These are phyloP conservation scores for Cyphomyrmex costatus DNA, from an alignment of 1,140 invertebrate genomes.

Conservation along the genomic window DNA sequence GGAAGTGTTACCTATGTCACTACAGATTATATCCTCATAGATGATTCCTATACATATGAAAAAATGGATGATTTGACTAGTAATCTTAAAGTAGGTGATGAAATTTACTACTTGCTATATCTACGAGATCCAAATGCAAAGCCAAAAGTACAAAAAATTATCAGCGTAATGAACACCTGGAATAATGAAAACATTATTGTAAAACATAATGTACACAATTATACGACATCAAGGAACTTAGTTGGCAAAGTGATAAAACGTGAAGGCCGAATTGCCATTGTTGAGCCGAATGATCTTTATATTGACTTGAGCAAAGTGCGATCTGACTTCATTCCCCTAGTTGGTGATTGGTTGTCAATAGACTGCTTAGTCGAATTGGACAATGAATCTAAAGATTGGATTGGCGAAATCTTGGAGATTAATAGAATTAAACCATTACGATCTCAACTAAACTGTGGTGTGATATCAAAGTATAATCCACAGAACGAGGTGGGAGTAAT, in stretches of 20 bases:
- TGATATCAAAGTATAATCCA: slow-evolving; percentile 87
- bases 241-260: slow-evolving; percentile 87
- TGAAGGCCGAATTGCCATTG: slow-evolving; percentile 85
- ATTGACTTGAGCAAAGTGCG: slow-evolving; percentile 88
- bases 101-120: slow-evolving; percentile 79
- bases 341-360: slow-evolving; percentile 90
- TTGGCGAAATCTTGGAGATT: slow-evolving; percentile 88
- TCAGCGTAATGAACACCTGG: slow-evolving; percentile 74
- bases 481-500: slow-evolving; percentile 85
- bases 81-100: slow-evolving; percentile 76
- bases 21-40: slow-evolving; percentile 76
- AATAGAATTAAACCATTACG: slow-evolving; percentile 87
- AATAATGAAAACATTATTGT: slow-evolving; percentile 53
- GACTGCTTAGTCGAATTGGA: slow-evolving; percentile 87
- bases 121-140: slow-evolving; percentile 70
- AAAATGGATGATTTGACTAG: slow-evolving; percentile 41
- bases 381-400: slow-evolving; percentile 84
- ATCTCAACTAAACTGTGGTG: slow-evolving; percentile 85
- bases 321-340: slow-evolving; percentile 86
- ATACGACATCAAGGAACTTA: slow-evolving; percentile 83
- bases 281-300: slow-evolving; percentile 86
- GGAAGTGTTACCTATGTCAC: slow-evolving; percentile 77
- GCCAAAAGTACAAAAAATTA: slow-evolving; percentile 80
- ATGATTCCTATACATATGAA: slow-evolving; percentile 79
- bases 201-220: slow-evolving; percentile 73